These are phyloP conservation scores for Amphiura filiformis DNA, from an alignment of 35 echinoderm and acorn worm species.

Conservation along the genomic window DNA sequence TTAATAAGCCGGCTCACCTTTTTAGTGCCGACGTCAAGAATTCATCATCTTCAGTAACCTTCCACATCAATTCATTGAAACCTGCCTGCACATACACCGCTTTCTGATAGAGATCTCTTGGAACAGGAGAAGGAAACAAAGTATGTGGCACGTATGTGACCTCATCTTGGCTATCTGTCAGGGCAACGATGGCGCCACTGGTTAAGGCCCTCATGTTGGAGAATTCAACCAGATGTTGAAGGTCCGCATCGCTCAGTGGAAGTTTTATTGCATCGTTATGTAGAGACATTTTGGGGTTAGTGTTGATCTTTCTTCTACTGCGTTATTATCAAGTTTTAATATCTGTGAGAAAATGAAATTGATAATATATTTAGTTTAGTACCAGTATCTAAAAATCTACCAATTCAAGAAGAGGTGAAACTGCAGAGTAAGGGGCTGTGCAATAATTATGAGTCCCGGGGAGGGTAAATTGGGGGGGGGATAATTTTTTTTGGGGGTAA, in stretches of 20 bases:
- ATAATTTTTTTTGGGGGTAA: no score
- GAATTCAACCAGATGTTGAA: neutral
- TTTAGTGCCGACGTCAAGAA: constrained; percentile 65
- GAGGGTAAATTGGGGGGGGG: no score
- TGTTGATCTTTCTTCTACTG: no score
- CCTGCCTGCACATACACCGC: constrained; percentile 39
- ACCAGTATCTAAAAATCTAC: no score
- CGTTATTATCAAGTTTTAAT: no score
- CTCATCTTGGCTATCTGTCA: neutral
- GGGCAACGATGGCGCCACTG: neutral
- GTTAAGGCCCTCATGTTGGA: neutral
- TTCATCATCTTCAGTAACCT: constrained; percentile 59
- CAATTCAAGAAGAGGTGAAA: no score
- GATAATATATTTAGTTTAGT: no score
- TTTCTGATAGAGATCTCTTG: constrained; percentile 56
- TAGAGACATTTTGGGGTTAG: no score
- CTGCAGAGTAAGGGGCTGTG: no score
- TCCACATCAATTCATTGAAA: constrained; percentile 58
- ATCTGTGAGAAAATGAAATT: no score
- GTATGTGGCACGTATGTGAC: constrained; percentile 58
- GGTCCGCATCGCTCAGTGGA: neutral
- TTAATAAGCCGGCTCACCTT: constrained; percentile 42
- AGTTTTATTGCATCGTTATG: no score
- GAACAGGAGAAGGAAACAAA: constrained; percentile 69
- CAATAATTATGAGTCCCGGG: no score